phyloP scores from a whole-genome alignment of 2,888 invertebrate species.

The Polydrusus tereticollis region DNA sequence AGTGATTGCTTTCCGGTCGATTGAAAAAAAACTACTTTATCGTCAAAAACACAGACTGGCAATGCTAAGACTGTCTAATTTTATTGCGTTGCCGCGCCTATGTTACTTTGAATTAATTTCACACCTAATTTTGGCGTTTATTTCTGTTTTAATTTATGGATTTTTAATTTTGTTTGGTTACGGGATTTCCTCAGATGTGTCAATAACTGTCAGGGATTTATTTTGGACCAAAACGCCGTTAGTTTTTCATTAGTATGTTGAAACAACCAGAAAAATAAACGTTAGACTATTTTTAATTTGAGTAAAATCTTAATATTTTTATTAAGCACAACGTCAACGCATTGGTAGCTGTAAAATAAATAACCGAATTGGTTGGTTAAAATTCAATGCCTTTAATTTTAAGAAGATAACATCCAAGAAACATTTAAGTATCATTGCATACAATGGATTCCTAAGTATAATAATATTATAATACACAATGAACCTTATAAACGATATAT shows the following conservation, averaged over 20 bases:
- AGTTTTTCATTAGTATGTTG: background rate
- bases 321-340: too few relatives aligned
- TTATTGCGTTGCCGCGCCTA: background rate
- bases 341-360: too few relatives aligned
- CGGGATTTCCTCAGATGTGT: conserved; percentile 22
- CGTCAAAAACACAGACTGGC: background rate
- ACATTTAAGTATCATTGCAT: background rate
- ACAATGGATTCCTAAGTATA: background rate
- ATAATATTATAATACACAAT: background rate
- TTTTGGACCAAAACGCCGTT: background rate
- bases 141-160: conserved; percentile 38
- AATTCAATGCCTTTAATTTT: background rate
- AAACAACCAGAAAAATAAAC: background rate
- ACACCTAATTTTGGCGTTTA: conserved; percentile 43
- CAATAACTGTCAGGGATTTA: conserved; percentile 25
- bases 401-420: background rate
- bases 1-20: too few relatives aligned
- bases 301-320: too few relatives aligned
- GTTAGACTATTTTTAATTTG: too few relatives aligned
- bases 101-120: conserved; percentile 34
- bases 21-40: background rate
- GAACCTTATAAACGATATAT: background rate
- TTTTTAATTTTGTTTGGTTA: conserved; percentile 38
- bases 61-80: conserved; percentile 19
- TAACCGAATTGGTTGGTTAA: too few relatives aligned